phyloP scores from a whole-genome alignment of 1,140 invertebrate genomes.

The Stegodyphus mimosarum region DNA sequence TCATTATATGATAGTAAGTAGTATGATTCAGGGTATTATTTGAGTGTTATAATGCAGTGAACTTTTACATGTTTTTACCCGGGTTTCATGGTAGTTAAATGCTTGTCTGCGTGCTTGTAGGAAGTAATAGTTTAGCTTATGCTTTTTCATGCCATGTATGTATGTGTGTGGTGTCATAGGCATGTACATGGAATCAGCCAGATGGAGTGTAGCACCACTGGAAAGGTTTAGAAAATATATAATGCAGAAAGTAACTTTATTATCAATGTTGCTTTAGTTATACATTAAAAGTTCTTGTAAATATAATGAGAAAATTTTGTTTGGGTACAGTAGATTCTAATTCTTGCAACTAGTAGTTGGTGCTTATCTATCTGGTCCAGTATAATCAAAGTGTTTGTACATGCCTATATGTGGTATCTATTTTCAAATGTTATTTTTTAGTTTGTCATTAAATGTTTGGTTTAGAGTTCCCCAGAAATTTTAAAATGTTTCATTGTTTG shows the following conservation, averaged over 20 bases:
- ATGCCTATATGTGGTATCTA: conserved; percentile 34
- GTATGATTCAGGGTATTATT: conserved; percentile 31
- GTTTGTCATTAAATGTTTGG: not conserved
- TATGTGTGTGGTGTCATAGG: conserved; percentile 29
- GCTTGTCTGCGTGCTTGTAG: conserved; percentile 40
- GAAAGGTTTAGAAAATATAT: not conserved
- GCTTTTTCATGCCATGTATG: conserved; percentile 21
- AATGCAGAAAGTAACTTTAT: not conserved
- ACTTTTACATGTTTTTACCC: conserved; percentile 45
- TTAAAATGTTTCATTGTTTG: too few relatives aligned
- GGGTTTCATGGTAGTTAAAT: conserved; percentile 33
- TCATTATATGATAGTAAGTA: conserved; percentile 36
- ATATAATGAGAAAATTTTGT: not conserved
- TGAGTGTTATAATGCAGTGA: conserved; percentile 31
- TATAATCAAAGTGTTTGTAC: conserved; percentile 47
- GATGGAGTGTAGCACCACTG: not conserved
- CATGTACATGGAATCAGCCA: conserved; percentile 21
- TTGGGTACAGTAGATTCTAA: not conserved
- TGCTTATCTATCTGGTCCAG: conserved; percentile 36
- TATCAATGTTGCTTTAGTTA: not conserved
- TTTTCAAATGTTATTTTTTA: conserved; percentile 16
- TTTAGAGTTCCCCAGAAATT: too few relatives aligned
- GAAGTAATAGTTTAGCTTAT: conserved; percentile 28
- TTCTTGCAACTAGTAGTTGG: not conserved
- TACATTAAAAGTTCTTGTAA: not conserved